Base-by-base conservation (phyloP, 2,797 vertebrate genomes). In the Acipenser ruthenus region DNA sequence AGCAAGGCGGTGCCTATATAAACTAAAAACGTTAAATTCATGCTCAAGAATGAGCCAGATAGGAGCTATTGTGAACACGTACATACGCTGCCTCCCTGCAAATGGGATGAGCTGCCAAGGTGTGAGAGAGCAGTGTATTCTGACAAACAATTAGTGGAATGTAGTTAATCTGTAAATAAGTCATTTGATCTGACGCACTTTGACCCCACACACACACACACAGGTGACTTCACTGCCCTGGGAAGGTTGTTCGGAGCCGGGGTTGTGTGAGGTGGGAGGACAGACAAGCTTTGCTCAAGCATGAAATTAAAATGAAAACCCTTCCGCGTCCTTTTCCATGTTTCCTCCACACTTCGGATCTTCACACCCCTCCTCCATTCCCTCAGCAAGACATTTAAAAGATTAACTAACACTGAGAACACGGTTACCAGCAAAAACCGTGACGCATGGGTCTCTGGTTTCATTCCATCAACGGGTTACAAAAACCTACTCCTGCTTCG, bases 171-270 rank as follows among this genome's bases (percentile, higher is more conserved):
- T 58, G 55, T 58, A 6, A 58, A 6, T 12, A 12, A 58, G 15
- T 7, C 55, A n/a, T 15, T 13, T 73, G 69, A 66, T 52, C 18
- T 63, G 56, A 64, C 12, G 63, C 65, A 62, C 60, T 63, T 59
- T 53, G 69, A 69, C 64, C 62, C 55, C 67, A 59, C 58, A 18
- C 15, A n/a, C n/a, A n/a, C n/a, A n/a, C n/a, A 18, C 15, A 18
- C 15, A 53, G 4, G 56, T 12, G 49, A 55, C 50, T 15, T 37
- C 37, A 37, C 37, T 37, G 37, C 37, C 37, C 37, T 11, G 55
- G 8, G 12, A 58, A 7, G 12, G 55, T 7, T 58, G 3, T 58
- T 58, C 37, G 37, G 37, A 37, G 12, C 55, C 12, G 3, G 55
- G 7, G 7, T 58, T 11, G 10, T 7, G 10, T n/a, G 10, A 13